phyloP scores from a whole-genome alignment of 2,113 vertebrate genomes.

The Macquaria australasica region DNA sequence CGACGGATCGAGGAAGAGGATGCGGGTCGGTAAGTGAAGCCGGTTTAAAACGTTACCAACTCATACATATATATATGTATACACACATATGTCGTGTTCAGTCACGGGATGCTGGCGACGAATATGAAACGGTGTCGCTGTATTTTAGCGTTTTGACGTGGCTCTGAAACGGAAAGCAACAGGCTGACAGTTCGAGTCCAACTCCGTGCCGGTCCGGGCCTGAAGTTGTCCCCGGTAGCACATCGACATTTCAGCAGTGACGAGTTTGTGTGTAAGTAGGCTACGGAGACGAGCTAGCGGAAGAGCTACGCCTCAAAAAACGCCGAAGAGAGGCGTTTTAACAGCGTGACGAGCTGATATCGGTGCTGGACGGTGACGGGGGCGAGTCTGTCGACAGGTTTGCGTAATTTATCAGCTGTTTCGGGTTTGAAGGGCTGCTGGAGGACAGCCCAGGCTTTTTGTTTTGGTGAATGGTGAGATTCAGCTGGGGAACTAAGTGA shows the following conservation, averaged over 20 bases:
- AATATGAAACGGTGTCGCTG: background rate
- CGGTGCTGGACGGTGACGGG: background rate
- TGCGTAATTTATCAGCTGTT: constrained; percentile 50
- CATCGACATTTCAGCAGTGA: background rate
- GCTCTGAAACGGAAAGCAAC: background rate
- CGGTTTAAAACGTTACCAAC: background rate
- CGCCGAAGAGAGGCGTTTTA: background rate
- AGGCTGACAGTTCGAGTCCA: background rate
- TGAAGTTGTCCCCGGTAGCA: constrained; percentile 22
- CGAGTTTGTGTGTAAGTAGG: background rate
- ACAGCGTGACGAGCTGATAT: constrained; percentile 6
- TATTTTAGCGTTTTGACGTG: background rate
- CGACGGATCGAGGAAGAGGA: constrained; percentile 45
- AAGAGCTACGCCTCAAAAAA: background rate
- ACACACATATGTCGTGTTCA: fast-evolving
- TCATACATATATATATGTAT: fast-evolving
- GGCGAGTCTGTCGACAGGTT: constrained; percentile 4
- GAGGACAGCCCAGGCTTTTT: background rate
- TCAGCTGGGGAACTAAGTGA: background rate
- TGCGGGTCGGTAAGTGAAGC: constrained; percentile 55
- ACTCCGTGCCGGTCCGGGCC: constrained; percentile 36
- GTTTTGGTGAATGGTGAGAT: background rate
- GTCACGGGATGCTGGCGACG: fast-evolving
- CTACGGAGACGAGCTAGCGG: background rate
- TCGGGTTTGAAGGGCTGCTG: background rate